Base-by-base conservation (phyloP, 2,888 invertebrate genomes). In the Apantesis nais region DNA sequence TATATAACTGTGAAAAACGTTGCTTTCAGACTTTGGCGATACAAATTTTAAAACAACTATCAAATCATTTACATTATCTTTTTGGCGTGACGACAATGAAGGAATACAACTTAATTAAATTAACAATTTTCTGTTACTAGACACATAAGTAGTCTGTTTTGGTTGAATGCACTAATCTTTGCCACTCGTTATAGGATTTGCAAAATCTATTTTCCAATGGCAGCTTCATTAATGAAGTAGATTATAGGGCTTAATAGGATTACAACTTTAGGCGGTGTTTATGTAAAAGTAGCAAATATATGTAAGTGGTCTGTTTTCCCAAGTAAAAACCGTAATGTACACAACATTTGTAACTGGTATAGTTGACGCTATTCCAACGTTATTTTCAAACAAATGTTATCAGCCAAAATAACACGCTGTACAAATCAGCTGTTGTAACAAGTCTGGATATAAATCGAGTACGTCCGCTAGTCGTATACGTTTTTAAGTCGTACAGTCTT, bases 401-500 rank as follows among this genome's bases (percentile, higher is more conserved):
- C 63, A 71, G 76, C 70, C 70, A 71, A 72, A 61, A 62, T 62
- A 66, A 55, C 14, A 52, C 52, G 12, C 66, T 67, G 41, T 52
- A 25, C 55, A 66, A 66, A 74, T 66, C 77, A 78, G 77, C 74
- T 79, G 70, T 73, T 77, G 66, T 73, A 62, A 67, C 72, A 67
- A 82, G 70, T 73, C 72, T 71, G 71, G 69, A 25, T 66, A 79
- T 73, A 76, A 79, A 74, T 74, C 73, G n/a, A 37, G 16, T 55
- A 37, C 52, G 52, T 66, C 34, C 16, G 41, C 19, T 60, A 64
- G 31, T 71, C 72, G 48, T 66, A 41, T 66, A 55, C 66, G 62
- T 60, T 60, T n/a, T 37, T 71, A 8, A 41, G 60, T 72, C 68
- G 71, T 69, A 73, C 70, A 55, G 61, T 62, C 69, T 82, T 79